Evolutionary conservation across 2,797 vertebrate species (phyloP).

Genomic region (Phrynocephalus vlangalii): DNA sequence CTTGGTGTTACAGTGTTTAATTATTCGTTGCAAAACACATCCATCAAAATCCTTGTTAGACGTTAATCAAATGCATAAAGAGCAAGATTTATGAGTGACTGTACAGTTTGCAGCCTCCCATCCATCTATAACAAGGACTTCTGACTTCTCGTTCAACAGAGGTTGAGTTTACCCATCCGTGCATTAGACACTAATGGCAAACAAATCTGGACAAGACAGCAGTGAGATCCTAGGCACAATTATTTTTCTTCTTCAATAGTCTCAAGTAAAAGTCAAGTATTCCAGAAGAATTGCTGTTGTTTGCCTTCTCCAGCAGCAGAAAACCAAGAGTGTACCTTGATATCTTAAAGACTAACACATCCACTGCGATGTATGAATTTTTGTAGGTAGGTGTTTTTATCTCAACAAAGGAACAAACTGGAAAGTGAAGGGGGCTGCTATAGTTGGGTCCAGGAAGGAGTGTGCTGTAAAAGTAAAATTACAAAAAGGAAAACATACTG

Average conservation of each 20-base stretch:
- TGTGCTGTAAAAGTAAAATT: neutral
- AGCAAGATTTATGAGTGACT: slow-evolving; percentile 58
- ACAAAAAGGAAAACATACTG: neutral
- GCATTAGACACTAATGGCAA: neutral
- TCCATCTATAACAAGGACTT: slow-evolving; percentile 49
- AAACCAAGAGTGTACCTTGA: neutral
- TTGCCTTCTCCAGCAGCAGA: neutral
- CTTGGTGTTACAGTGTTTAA: slow-evolving; percentile 51
- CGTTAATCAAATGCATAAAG: slow-evolving; percentile 47
- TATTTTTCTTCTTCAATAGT: neutral
- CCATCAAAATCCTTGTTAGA: slow-evolving; percentile 55
- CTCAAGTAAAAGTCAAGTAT: neutral
- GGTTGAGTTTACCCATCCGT: neutral
- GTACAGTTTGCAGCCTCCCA: slow-evolving; percentile 52
- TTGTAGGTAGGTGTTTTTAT: neutral
- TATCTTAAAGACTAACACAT: neutral
- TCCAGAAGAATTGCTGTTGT: neutral
- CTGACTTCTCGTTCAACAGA: slow-evolving; percentile 19
- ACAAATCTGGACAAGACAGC: neutral
- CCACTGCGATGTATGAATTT: no score
- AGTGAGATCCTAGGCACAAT: neutral
- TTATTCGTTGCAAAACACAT: slow-evolving; percentile 49
- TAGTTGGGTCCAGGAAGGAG: neutral
- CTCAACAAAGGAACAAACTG: neutral
- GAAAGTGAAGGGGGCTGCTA: neutral